These are phyloP conservation scores for Catharus bicknelli DNA, from an alignment of 2,113 vertebrate genomes.

Conservation along the genomic window DNA sequence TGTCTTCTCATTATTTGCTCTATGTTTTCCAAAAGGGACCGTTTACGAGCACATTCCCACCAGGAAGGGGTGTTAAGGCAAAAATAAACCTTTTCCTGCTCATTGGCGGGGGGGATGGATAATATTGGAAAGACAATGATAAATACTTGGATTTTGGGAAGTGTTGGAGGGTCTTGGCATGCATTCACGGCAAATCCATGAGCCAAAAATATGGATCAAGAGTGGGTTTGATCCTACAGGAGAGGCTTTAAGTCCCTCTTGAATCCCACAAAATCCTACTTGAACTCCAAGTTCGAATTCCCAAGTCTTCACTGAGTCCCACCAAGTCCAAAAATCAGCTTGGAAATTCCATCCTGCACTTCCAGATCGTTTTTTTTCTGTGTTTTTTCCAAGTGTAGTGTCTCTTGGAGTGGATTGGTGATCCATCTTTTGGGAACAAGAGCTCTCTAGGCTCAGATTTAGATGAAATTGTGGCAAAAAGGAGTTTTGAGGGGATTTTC, in stretches of 20 bases:
- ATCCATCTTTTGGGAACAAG: fast-evolving
- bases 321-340: not conserved
- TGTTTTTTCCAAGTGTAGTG: not conserved
- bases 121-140: not conserved
- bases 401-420: not conserved
- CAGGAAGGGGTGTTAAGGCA: not conserved
- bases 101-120: fast-evolving
- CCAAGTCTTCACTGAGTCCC: not conserved
- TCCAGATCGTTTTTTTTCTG: fast-evolving
- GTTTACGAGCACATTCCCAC: fast-evolving
- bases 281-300: not conserved
- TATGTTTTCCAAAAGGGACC: fast-evolving
- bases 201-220: not conserved
- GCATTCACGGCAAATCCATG: too few species aligned
- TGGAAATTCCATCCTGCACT: not conserved
- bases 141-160: not conserved
- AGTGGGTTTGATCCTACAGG: not conserved
- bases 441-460: not conserved
- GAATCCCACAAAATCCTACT: not conserved
- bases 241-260: not conserved
- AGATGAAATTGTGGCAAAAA: not conserved
- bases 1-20: not conserved
- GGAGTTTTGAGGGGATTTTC: not conserved
- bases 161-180: fast-evolving
- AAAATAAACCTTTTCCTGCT: not conserved